Conservation (phyloP, 2,888 invertebrate species). For the Pelosia muscerda region DNA sequence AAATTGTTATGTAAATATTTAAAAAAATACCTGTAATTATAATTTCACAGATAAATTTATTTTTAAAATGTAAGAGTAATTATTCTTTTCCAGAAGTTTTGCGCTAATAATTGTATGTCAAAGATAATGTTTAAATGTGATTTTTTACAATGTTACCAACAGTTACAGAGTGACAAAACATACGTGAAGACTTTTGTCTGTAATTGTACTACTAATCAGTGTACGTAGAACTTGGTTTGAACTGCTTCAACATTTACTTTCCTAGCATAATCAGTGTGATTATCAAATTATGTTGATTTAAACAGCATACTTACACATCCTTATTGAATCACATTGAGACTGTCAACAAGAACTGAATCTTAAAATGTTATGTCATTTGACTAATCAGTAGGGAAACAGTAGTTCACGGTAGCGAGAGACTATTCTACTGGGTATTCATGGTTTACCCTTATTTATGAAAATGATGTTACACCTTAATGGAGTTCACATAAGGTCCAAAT, state of each 20-base stretch:
- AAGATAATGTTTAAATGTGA: neutral
- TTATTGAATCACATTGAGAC: conserved; percentile 24
- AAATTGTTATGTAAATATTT: conserved; percentile 25
- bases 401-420: conserved; percentile 66
- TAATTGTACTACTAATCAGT: neutral
- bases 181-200: neutral
- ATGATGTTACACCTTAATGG: neutral
- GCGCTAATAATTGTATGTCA: neutral
- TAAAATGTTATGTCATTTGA: conserved; percentile 43
- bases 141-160: conserved; percentile 4
- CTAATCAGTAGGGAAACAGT: conserved; percentile 59
- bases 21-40: neutral
- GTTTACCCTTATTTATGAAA: neutral
- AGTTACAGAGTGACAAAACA: neutral
- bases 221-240: neutral
- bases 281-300: neutral
- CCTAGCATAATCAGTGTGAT: neutral
- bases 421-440: conserved; percentile 45
- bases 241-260: conserved; percentile 1
- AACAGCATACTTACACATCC: conserved; percentile 14
- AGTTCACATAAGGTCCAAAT: neutral
- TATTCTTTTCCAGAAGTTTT: neutral
- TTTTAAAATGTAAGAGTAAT: conserved; percentile 3
- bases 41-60: conserved; percentile 6
- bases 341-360: conserved; percentile 28